phyloP scores from a whole-genome alignment of 2,113 vertebrate species.

The Catharus fuscescens region DNA sequence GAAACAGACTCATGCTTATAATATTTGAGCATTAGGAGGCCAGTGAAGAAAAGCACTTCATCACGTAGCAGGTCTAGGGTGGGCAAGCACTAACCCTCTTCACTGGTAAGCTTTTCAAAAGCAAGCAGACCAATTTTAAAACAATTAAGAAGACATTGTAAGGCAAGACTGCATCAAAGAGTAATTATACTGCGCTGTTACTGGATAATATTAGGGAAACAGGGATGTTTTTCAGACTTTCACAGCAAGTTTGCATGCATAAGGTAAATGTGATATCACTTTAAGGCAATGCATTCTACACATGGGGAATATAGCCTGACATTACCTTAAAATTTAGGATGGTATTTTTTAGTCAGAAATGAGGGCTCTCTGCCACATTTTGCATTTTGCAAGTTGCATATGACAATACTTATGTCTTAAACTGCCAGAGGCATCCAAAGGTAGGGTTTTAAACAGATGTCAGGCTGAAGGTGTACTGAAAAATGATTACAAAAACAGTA shows the following conservation, averaged over 20 bases:
- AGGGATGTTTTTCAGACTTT: background rate
- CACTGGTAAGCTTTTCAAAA: background rate
- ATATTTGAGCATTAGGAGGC: background rate
- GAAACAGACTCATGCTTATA: conserved; percentile 14
- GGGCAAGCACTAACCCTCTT: background rate
- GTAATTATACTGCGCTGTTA: background rate
- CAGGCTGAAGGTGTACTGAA: background rate
- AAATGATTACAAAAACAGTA: background rate
- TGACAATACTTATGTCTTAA: background rate
- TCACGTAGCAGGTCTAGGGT: background rate
- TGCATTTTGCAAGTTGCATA: background rate
- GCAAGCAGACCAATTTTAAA: background rate
- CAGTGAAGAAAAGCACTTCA: background rate
- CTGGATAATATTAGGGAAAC: background rate
- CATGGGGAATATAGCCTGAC: background rate
- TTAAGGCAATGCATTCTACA: background rate
- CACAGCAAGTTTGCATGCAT: background rate
- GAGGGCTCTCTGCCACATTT: background rate
- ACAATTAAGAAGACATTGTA: background rate
- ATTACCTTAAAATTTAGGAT: background rate
- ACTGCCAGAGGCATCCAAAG: background rate
- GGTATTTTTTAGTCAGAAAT: background rate
- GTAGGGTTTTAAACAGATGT: background rate
- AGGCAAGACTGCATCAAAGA: background rate
- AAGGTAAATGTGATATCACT: background rate